Base-by-base conservation (phyloP, 2,888 invertebrate species). In the Netelia inedita region DNA sequence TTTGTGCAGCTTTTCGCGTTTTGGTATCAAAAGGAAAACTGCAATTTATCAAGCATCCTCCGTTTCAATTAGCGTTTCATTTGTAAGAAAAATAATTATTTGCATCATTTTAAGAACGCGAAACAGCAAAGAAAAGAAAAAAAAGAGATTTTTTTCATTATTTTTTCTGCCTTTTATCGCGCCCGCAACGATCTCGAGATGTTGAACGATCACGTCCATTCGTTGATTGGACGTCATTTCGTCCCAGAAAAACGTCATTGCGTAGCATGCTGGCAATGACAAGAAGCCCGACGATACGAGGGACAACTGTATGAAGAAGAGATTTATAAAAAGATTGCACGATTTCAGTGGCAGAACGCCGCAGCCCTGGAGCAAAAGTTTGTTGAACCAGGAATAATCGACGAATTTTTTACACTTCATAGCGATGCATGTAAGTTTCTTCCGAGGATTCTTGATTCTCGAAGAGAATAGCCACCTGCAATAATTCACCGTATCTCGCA, bases 331-430 rank as follows among this genome's bases (percentile, higher is more conserved):
- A 11, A 68, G 50, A 69, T 79, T 46, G 10, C 79, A 46, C n/a
- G 79, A 83, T 59, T 78, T 68, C 1, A 79, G 28, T 3, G 83
- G 83, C 72, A 83, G 23, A n/a, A 79, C 43, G 10, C 83, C 83
- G 53, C 73, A 79, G 14, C 19, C 28, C 10, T 83, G 68, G 21
- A 83, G 59, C 21, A 83, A 63, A 73, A 83, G 50, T 28, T 61
- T 61, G 50, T 83, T 83, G 43, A 83, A 79, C 59, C 73, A 73
- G 2, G 69, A 66, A 53, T 73, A 83, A 63, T 79, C 73, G 23
- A 65, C 21, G 35, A 83, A 83, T 69, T 43, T 81, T 69, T 50
- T 59, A 35, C 53, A 59, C 28, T 41, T 75, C 81, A 81, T 81
- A 11, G 16, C 55, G 11, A 46, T 6, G 14, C n/a, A 68, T 50